Conservation (phyloP, 30 jellyfish, hydroid and myxozoan genomes). For the Calvadosia cruxmelitensis region DNA sequence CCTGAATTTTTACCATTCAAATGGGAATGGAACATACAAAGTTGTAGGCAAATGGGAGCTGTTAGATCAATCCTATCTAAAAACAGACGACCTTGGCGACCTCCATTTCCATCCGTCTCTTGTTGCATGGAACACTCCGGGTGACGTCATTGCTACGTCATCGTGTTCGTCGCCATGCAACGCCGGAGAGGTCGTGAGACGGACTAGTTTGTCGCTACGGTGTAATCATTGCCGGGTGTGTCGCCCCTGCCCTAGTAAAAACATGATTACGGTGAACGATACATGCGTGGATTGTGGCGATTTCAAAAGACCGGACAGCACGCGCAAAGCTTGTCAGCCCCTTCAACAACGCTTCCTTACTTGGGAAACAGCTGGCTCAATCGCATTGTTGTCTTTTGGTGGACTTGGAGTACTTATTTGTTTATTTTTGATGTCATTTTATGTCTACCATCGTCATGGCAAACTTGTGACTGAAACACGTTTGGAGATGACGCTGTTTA, state of each 20-base stretch:
- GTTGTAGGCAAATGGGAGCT: not conserved
- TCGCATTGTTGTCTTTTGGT: constrained; percentile 6
- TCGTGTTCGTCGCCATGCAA: not conserved
- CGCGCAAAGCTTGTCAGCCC: constrained; percentile 5
- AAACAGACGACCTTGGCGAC: not conserved
- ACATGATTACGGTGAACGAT: not conserved
- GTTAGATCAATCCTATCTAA: not conserved
- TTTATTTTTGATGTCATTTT: not conserved
- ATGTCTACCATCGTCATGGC: constrained; percentile 5
- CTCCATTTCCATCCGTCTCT: not conserved
- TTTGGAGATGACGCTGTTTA: constrained; percentile 18
- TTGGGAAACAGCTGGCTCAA: not conserved
- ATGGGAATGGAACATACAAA: not conserved
- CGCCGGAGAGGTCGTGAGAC: not conserved
- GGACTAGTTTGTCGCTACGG: not conserved
- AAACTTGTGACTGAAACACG: constrained; percentile 26
- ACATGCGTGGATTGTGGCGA: not conserved
- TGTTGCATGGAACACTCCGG: not conserved
- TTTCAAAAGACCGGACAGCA: not conserved
- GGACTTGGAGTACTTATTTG: constrained; percentile 1
- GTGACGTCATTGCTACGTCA: not conserved
- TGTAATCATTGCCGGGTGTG: not conserved
- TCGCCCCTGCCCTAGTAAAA: not conserved
- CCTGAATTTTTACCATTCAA: not conserved
- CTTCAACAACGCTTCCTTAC: constrained; percentile 22